Conservation (phyloP, 2,797 vertebrate genomes). For the Sciaenops ocellatus region DNA sequence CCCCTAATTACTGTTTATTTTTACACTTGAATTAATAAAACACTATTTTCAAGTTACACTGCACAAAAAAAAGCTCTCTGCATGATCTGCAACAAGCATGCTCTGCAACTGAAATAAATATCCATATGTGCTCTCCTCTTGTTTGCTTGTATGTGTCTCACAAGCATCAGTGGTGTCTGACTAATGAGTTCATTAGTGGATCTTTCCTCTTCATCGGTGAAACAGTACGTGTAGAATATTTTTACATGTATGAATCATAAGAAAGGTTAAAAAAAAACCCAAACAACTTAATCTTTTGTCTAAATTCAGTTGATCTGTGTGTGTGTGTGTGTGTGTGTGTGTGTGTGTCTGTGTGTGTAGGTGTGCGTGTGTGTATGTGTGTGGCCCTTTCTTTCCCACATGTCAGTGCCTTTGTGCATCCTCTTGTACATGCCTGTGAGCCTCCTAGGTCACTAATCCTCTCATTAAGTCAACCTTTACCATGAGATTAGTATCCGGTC, state of each 20-base stretch:
- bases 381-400: not conserved
- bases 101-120: conserved; percentile 27
- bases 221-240: not conserved
- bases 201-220: conserved; percentile 21
- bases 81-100: not conserved
- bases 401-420: not conserved
- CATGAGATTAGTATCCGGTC: conserved; percentile 42
- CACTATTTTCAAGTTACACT: not conserved
- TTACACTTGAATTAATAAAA: conserved; percentile 55
- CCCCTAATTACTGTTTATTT: conserved; percentile 68
- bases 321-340: not conserved
- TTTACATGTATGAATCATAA: not conserved
- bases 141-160: conserved; percentile 24
- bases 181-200: conserved; percentile 64
- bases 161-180: conserved; percentile 12
- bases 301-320: not conserved
- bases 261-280: not conserved
- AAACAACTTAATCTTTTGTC: not conserved
- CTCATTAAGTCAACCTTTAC: conserved; percentile 55
- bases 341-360: no score
- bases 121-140: conserved; percentile 18
- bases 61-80: not conserved
- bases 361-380: not conserved
- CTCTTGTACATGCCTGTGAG: not conserved
- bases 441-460: conserved; percentile 43